phyloP scores from a whole-genome alignment of 1,140 invertebrate species.

The Trichoplusia ni region DNA sequence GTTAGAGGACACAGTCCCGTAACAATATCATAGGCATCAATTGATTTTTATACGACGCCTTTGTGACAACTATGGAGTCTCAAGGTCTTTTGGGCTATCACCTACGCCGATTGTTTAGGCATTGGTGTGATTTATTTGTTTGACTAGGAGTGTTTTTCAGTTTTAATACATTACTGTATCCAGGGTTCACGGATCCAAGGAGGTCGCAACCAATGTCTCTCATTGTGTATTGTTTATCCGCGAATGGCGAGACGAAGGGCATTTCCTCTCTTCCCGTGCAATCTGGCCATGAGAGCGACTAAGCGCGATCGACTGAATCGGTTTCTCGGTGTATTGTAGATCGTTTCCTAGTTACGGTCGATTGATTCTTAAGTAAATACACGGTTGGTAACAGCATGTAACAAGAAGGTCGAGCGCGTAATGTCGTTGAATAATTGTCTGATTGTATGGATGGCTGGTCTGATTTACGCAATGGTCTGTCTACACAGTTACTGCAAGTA shows the following conservation, averaged over 20 bases:
- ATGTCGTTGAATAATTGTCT: slow-evolving; percentile 16
- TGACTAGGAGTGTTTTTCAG: background rate
- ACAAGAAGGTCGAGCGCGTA: slow-evolving; percentile 12
- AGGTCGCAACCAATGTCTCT: slow-evolving; percentile 64
- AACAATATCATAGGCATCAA: slow-evolving; percentile 5
- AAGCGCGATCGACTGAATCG: slow-evolving; percentile 40
- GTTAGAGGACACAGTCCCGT: slow-evolving; percentile 2
- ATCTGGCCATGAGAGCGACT: slow-evolving; percentile 53
- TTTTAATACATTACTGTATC: slow-evolving; percentile 12
- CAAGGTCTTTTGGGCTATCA: slow-evolving; percentile 19
- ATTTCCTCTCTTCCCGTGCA: slow-evolving; percentile 59
- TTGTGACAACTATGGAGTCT: slow-evolving; percentile 27
- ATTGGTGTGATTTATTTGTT: background rate
- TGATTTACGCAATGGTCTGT: slow-evolving; percentile 1
- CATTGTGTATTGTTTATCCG: slow-evolving; percentile 70
- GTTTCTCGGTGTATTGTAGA: slow-evolving; percentile 26
- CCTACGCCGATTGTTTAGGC: background rate
- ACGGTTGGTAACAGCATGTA: slow-evolving; percentile 1
- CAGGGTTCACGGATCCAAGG: slow-evolving; percentile 60
- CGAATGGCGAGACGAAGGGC: slow-evolving; percentile 60
- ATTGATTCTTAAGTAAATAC: slow-evolving; percentile 23
- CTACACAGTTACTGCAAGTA: background rate
- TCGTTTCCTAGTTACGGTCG: slow-evolving; percentile 30
- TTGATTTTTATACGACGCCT: slow-evolving; percentile 36
- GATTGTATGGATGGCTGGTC: background rate